Percentiles rank a stretch among this genome's conserved stretches.
phyloP scores from a whole-genome alignment of 2,797 vertebrate genomes.

The Momotus momota region DNA sequence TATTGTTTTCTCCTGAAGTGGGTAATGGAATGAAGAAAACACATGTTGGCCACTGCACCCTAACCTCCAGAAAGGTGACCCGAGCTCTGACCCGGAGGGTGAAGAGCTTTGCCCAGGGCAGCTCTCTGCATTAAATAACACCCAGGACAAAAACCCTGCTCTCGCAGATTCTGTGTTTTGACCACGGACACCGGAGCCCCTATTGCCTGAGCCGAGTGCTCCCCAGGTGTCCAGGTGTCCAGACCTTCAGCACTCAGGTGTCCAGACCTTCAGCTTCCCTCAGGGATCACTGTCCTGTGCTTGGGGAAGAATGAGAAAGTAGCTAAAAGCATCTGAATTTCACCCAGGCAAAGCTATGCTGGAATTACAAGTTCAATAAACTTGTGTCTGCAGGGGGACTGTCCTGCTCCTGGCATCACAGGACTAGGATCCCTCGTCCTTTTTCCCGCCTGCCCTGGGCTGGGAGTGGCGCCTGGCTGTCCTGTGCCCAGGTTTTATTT shows the following conservation, averaged over 20 bases:
- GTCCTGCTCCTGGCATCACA: no score
- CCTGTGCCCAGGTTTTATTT: not conserved
- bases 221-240: not conserved
- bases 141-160: not conserved
- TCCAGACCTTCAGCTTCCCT: not conserved
- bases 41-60: conserved; percentile 7
- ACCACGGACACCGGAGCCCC: rapidly evolving
- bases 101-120: not conserved
- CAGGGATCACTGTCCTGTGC: not conserved
- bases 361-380: not conserved
- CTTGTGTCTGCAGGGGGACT: not conserved
- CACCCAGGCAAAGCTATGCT: not conserved
- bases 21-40: conserved; percentile 32
- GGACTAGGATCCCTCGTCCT: not conserved
- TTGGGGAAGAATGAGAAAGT: not conserved
- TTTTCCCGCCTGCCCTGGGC: not conserved
- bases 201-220: not conserved
- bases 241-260: not conserved
- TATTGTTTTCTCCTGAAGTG: conserved; percentile 39
- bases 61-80: not conserved
- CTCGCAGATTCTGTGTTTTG: not conserved
- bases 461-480: rapidly evolving
- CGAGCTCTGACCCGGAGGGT: not conserved
- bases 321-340: not conserved
- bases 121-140: not conserved